Evolutionary conservation across 2,113 vertebrate species (phyloP).

Genomic region (Furnarius figulus): DNA sequence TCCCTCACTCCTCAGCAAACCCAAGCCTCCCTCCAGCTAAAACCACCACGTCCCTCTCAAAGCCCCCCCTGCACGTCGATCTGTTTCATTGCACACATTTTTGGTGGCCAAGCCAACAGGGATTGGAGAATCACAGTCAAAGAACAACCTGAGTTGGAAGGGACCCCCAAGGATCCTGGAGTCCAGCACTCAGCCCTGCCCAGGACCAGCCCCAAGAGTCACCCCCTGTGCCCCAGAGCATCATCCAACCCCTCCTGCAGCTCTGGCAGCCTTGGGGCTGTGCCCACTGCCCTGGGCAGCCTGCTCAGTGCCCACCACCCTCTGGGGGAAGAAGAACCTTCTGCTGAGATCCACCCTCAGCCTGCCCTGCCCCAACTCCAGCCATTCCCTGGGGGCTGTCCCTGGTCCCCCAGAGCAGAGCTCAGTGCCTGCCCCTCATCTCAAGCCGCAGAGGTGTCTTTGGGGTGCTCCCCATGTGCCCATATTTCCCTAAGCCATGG

Average conservation of each 20-base stretch:
- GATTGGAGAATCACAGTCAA: neutral
- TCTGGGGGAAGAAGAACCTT: neutral
- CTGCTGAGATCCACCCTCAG: neutral
- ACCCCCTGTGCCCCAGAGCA: neutral
- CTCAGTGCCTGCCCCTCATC: no score
- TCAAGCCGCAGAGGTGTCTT: neutral
- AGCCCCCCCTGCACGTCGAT: neutral
- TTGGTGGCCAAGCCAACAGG: neutral
- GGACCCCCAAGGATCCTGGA: neutral
- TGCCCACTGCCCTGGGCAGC: neutral
- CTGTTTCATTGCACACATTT: neutral
- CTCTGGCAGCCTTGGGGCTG: neutral
- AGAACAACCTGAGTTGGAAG: neutral
- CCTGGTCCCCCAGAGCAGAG: neutral
- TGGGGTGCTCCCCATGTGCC: neutral
- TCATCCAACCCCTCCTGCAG: neutral
- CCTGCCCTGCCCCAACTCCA: neutral
- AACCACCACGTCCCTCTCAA: rapidly evolving
- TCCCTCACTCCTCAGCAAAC: neutral
- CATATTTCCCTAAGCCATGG: neutral
- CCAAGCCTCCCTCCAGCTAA: neutral
- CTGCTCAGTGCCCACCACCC: neutral
- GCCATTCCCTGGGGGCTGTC: neutral
- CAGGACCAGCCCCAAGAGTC: neutral
- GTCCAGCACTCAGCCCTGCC: neutral